phyloP scores from a whole-genome alignment of 1,140 invertebrate genomes.

The Sarcophaga peregrina region DNA sequence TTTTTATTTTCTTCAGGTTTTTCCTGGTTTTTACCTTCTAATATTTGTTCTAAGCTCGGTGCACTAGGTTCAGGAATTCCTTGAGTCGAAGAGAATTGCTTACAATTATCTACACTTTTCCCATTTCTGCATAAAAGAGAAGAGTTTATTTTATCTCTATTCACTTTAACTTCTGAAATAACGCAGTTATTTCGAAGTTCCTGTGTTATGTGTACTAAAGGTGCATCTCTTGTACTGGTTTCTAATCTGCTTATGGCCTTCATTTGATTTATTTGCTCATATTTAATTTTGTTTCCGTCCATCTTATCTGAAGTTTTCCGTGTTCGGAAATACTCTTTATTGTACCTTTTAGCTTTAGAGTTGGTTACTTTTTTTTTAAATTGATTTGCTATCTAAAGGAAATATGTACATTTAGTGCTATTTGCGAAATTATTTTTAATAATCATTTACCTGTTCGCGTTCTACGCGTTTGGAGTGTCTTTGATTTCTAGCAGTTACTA shows the following conservation, averaged over 20 bases:
- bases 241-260: conserved; percentile 57
- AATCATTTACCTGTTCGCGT: conserved; percentile 49
- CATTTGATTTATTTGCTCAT: conserved; percentile 38
- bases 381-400: not conserved
- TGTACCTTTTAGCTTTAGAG: not conserved
- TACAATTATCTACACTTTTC: not conserved
- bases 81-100: not conserved
- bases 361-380: not conserved
- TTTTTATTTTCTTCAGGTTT: too few relatives aligned
- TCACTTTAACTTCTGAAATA: conserved; percentile 61
- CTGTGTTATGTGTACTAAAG: conserved; percentile 63
- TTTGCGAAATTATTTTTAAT: not conserved
- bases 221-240: conserved; percentile 54
- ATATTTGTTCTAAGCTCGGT: conserved; percentile 54
- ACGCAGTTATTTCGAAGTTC: conserved; percentile 63
- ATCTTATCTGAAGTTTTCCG: not conserved
- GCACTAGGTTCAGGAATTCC: conserved; percentile 15
- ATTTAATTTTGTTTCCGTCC: not conserved
- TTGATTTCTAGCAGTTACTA: conserved; percentile 55
- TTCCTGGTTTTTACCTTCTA: conserved; percentile 46
- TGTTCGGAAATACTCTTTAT: not conserved
- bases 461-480: conserved; percentile 58
- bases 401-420: not conserved
- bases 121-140: not conserved
- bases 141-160: conserved; percentile 52